Base-by-base conservation (phyloP, 2,888 invertebrate species). In the Archaeoteleia sp. region DNA sequence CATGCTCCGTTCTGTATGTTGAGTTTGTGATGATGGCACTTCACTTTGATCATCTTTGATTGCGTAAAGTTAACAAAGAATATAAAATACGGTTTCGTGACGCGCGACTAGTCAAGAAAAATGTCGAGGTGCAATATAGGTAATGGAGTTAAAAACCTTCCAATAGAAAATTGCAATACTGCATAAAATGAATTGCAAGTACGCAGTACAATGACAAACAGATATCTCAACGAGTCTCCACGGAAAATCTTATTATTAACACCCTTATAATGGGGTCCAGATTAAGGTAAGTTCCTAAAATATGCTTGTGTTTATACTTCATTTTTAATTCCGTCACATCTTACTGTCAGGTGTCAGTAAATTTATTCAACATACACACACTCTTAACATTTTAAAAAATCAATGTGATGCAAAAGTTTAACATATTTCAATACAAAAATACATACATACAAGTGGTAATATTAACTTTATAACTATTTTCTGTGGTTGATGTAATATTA, bases 201-300 rank as follows among this genome's bases (percentile, higher is more conserved):
- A n/a, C n/a, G n/a, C n/a, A n/a, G n/a, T n/a, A 58, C 48, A 34
- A 63, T 66, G 65, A 66, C 58, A 66, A 34, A 37, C 29, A 34
- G 34, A 34, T 49, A n/a, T n/a, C n/a, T n/a, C n/a, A n/a, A n/a
- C n/a, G 15, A 13, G 13, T 42, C 42, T 54, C 23, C 13, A 14
- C 17, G 29, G 13, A 39, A 32, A 30, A 57, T 70, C 93, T 87
- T 89, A 90, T 81, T 89, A 90, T 81, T 74, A 74, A 66, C 63
- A 30, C 67, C 74, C 49, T 74, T 75, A 81, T 76, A 77, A 88
- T 88, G 88, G 87, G 87, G 77, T 88, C 87, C 72, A 86, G 87
- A 85, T 82, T 87, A 76, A 86, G 87, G 88, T 85, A 83, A 80
- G 79, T n/a, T n/a, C n/a, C n/a, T n/a, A n/a, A n/a, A n/a, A n/a